Base-by-base conservation (phyloP, 2,888 invertebrate genomes). In the Archaeoteleia sp. region DNA sequence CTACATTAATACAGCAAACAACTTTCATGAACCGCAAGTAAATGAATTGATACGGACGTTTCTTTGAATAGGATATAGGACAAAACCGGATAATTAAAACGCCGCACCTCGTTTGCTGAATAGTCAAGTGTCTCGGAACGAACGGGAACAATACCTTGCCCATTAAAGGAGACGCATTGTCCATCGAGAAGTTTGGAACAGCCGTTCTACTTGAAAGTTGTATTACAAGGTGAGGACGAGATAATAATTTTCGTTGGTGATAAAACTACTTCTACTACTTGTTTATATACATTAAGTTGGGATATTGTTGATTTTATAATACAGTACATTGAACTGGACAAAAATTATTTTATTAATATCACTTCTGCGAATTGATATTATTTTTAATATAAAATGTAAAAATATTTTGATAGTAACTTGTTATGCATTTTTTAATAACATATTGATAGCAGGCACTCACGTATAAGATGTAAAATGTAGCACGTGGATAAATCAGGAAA, bases 21-120 rank as follows among this genome's bases (percentile, higher is more conserved):
- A 48, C 35, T 55, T 43, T 48, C 34, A 34, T 27, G 23, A 39
- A 27, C 43, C 37, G 23, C 49, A 27, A 30, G 27, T 32, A 57
- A 63, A 51, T 55, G 57, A 51, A 65, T 51, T 51, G 65, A 65
- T 65, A 51, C 23, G 37, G 35, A 55, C 43, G 43, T 57, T 57
- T 65, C 57, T 57, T 65, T 51, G 45, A 57, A 65, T 57, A 37
- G 34, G 45, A 48, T 53, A 53, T 43, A 17, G 60, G 30, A 63
- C 68, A 68, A 63, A 58, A 65, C 60, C 60, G 46, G 60, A 69
- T 69, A 69, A 69, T 65, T 69, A 69, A 65, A 69, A 69, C 55
- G 53, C 58, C 30, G 54, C 49, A 23, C 51, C 45, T 46, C 60
- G 60, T 65, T 55, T 46, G 63, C 51, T 62, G 53, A 65, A 69